A percentile compares a stretch with the other conserved stretches of the same genome.
Evolutionary conservation across 2,888 invertebrate species (phyloP).

Genomic region (Acheta domesticus): DNA sequence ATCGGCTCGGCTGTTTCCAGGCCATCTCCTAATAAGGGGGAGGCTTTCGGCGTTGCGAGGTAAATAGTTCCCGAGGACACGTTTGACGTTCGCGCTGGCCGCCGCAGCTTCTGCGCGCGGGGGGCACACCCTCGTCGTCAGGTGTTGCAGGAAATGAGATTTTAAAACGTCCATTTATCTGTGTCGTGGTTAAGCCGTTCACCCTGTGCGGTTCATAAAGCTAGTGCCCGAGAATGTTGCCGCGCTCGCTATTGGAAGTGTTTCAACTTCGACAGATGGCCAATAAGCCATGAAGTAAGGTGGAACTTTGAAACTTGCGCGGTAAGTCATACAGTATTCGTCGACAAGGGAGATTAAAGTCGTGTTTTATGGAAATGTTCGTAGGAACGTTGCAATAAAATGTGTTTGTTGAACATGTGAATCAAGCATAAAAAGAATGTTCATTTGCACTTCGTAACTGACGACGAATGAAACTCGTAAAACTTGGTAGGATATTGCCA

Average conservation of each 20-base stretch:
- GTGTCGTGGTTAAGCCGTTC: not conserved
- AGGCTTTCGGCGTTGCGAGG: not conserved
- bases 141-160: conserved; percentile 11
- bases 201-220: not conserved
- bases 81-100: not conserved
- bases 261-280: conserved; percentile 1
- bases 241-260: not conserved
- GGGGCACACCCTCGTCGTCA: not conserved
- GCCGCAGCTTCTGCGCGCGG: not conserved
- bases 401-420: not conserved
- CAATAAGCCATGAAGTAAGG: not conserved
- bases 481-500: not conserved
- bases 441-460: not conserved
- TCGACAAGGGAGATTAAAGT: not conserved
- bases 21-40: not conserved
- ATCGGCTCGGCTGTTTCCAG: not conserved
- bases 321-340: not conserved
- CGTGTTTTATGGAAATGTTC: not conserved
- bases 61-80: not conserved
- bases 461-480: not conserved
- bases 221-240: not conserved
- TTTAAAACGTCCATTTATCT: not conserved
- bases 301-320: not conserved
- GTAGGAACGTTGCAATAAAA: not conserved
- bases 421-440: not conserved